Base-by-base conservation (phyloP, 37 sponge, comb jelly and placozoan genomes). In the Chondrilla cf. caribensis region DNA sequence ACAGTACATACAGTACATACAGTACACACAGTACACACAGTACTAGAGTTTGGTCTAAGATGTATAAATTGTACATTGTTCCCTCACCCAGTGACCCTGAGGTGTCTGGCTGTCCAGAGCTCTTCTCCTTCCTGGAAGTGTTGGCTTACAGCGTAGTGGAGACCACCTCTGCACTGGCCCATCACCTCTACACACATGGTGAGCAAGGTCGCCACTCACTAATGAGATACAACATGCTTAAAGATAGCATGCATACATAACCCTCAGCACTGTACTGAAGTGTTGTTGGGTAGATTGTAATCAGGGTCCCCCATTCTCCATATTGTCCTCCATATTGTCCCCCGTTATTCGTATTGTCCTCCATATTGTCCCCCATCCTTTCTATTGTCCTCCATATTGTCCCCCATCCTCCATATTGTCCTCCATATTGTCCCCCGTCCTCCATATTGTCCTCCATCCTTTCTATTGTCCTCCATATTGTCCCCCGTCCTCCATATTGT, bases 91-190 rank as follows among this genome's bases (percentile, higher is more conserved):
- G 93, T 80, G 87, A 92, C 21, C 58, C 84, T 35, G 79, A 81
- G 43, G 58, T 92, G 33, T 80, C 87, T 22, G 86, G 79, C 55
- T 87, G 75, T 35, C 35, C 60, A 9, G 95, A 90, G 59, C 86
- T 94, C 37, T 25, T 83, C 51, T 51, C 44, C 1, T 94, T 94
- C 54, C 89, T 94, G 24, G 91, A 90, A 51, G 84, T 88, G 3
- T 87, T 81, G 15, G 19, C 40, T 28, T 57, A 93, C 87, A 87
- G 89, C 80, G 81, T 93, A 26, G 70, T 93, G 58, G 71, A 82
- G 38, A 82, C 89, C 44, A 82, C 94, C 5, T 66, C 87, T 19
- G 24, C 68, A 3, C 90, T 93, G 0, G 73, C 94, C 0, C 72
- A 72, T 0, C 83, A 90, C 43, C 60, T 93, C 40, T 90, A 85